phyloP scores from a whole-genome alignment of 1,140 invertebrate species.

The Drosophila trapezifrons region DNA sequence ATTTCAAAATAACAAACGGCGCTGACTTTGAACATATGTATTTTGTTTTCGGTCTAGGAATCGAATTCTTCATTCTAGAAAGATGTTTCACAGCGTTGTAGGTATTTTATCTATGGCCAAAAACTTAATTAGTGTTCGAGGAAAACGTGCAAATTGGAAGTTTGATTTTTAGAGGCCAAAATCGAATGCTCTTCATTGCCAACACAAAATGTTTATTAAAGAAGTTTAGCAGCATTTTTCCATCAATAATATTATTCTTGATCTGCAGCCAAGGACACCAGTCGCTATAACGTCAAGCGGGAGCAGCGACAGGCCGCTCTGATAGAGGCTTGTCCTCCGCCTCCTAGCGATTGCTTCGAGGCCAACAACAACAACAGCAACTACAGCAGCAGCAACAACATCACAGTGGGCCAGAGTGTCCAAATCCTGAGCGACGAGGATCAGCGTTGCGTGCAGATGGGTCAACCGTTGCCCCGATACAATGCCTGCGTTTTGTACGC shows the following conservation, averaged over 20 bases:
- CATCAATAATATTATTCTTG: conserved; percentile 21
- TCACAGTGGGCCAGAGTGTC: conserved; percentile 53
- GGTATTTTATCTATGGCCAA: conserved; percentile 13
- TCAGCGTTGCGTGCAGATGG: conserved; percentile 84
- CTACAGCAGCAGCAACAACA: conserved; percentile 53
- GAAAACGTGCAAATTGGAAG: conserved; percentile 5
- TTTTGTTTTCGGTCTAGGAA: conserved; percentile 14
- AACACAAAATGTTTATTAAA: background rate
- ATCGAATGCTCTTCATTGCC: background rate
- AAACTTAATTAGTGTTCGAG: conserved; percentile 13
- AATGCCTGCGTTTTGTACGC: conserved; percentile 90
- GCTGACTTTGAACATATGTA: conserved; percentile 16
- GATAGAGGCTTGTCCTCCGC: conserved; percentile 44
- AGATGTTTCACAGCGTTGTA: conserved; percentile 5
- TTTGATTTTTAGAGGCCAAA: conserved; percentile 6
- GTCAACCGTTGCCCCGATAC: conserved; percentile 86
- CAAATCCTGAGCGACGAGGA: conserved; percentile 62
- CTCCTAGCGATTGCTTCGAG: conserved; percentile 43
- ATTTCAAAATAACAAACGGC: conserved; percentile 15
- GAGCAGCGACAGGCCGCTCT: conserved; percentile 60
- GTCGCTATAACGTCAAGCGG: conserved; percentile 46
- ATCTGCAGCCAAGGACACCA: conserved; percentile 80
- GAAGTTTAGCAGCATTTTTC: background rate
- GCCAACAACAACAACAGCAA: conserved; percentile 47
- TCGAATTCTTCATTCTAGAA: conserved; percentile 14